These are phyloP conservation scores for Nanorana parkeri DNA, from an alignment of 2,113 vertebrate genomes.

Conservation along the genomic window DNA sequence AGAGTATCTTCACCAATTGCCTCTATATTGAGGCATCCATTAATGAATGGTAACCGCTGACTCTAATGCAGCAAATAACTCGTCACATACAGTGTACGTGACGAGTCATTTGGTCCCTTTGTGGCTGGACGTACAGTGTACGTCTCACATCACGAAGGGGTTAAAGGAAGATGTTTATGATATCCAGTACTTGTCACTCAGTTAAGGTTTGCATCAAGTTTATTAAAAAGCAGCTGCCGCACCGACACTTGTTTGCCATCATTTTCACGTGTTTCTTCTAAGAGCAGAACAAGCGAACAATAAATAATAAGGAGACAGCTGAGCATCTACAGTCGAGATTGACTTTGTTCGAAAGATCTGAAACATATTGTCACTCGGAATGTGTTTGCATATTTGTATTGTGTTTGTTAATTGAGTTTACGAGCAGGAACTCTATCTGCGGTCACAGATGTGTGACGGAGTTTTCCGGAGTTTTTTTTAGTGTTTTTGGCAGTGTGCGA, in stretches of 20 bases:
- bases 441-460: conserved; percentile 62
- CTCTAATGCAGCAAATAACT: too few species aligned
- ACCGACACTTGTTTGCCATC: background rate
- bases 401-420: conserved; percentile 62
- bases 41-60: too few species aligned
- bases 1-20: too few species aligned
- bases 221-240: background rate
- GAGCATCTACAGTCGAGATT: conserved; percentile 4
- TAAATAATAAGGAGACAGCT: background rate
- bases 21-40: too few species aligned
- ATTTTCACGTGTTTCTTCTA: too few species aligned
- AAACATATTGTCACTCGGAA: conserved; percentile 48
- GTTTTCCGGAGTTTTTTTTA: conserved; percentile 58
- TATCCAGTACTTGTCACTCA: too few species aligned
- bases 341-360: background rate
- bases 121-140: too few species aligned
- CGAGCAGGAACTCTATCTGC: conserved; percentile 52
- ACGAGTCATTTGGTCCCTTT: too few species aligned
- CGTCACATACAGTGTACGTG: too few species aligned
- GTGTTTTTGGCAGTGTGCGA: conserved; percentile 62
- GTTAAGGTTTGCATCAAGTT: too few species aligned
- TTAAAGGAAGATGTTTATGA: too few species aligned
- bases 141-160: too few species aligned
- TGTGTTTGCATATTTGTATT: conserved; percentile 11
- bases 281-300: background rate